Percentiles rank a stretch among this genome's conserved stretches.
Evolutionary conservation across 2,888 invertebrate genomes (phyloP).

Genomic region (Prosopocoilus inquinatus): DNA sequence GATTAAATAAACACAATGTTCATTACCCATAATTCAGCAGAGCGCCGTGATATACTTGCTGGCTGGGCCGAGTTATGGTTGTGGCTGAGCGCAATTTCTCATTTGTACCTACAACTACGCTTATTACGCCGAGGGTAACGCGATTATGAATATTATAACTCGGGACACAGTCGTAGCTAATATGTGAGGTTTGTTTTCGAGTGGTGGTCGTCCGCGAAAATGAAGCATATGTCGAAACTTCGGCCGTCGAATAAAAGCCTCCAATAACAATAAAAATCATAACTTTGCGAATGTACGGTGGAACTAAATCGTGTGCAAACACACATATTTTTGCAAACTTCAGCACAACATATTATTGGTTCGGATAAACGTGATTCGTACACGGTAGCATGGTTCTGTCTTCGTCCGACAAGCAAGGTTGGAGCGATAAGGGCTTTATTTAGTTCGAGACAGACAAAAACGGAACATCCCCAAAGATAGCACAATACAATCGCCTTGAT

Average conservation of each 20-base stretch:
- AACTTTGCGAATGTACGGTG: background rate
- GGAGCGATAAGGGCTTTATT: constrained; percentile 5
- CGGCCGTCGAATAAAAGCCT: background rate
- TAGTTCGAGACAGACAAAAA: constrained; percentile 17
- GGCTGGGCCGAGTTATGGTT: constrained; percentile 46
- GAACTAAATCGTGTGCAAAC: constrained; percentile 30
- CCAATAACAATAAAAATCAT: constrained; percentile 2
- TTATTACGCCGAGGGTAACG: constrained; percentile 46
- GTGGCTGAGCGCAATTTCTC: constrained; percentile 47
- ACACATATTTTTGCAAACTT: constrained; percentile 29
- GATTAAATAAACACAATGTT: constrained; percentile 51
- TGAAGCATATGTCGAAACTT: background rate
- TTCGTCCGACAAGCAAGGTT: constrained; percentile 18
- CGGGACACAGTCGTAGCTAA: constrained; percentile 30
- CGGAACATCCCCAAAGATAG: constrained; percentile 26
- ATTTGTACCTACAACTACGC: constrained; percentile 50
- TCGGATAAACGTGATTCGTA: constrained; percentile 24
- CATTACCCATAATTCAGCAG: constrained; percentile 47
- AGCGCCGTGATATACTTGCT: constrained; percentile 46
- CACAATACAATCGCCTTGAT: constrained; percentile 35
- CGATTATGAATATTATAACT: constrained; percentile 50
- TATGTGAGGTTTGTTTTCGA: constrained; percentile 30
- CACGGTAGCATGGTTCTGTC: constrained; percentile 25
- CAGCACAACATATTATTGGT: constrained; percentile 26
- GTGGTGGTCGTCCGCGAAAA: background rate